These are phyloP conservation scores for Morone saxatilis DNA, from an alignment of 2,113 vertebrate genomes.

Conservation along the genomic window DNA sequence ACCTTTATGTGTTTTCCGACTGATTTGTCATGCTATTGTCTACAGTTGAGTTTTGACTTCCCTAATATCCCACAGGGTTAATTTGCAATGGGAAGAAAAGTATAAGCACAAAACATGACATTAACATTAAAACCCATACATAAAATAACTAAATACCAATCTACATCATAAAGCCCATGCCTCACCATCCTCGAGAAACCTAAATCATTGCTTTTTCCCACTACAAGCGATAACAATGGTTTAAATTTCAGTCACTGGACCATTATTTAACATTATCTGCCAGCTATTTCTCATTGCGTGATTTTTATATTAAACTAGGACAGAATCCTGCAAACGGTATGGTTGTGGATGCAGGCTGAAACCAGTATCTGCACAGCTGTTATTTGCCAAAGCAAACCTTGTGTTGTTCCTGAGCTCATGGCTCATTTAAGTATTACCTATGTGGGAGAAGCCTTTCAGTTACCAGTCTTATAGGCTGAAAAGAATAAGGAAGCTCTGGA, in stretches of 20 bases:
- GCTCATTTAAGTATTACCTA: conserved; percentile 28
- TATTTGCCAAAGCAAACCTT: conserved; percentile 35
- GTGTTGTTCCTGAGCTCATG: conserved; percentile 20
- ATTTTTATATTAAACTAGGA: conserved; percentile 39
- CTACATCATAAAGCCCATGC: conserved; percentile 5
- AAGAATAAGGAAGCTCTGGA: conserved; percentile 14
- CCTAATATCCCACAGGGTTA: conserved; percentile 22
- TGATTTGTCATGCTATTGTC: conserved; percentile 59
- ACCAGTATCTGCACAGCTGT: conserved; percentile 22
- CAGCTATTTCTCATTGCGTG: conserved; percentile 24
- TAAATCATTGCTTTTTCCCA: conserved; percentile 7
- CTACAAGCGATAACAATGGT: conserved; percentile 3
- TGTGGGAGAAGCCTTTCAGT: conserved; percentile 23
- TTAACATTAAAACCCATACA: conserved; percentile 42
- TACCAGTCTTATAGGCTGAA: conserved; percentile 18
- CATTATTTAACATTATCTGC: conserved; percentile 17
- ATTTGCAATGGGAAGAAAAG: conserved; percentile 27
- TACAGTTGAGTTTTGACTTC: conserved; percentile 33
- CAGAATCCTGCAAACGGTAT: conserved; percentile 11
- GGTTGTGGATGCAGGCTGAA: conserved; percentile 2
- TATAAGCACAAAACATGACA: conserved; percentile 17
- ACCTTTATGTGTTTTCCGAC: conserved; percentile 52
- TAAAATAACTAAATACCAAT: conserved; percentile 22
- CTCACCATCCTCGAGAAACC: not conserved
- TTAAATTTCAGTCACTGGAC: conserved; percentile 8